Evolutionary conservation across 2,797 vertebrate genomes (phyloP), one percentile per base, ranked within the genome.

Genomic region (Diplodus sargus): DNA sequence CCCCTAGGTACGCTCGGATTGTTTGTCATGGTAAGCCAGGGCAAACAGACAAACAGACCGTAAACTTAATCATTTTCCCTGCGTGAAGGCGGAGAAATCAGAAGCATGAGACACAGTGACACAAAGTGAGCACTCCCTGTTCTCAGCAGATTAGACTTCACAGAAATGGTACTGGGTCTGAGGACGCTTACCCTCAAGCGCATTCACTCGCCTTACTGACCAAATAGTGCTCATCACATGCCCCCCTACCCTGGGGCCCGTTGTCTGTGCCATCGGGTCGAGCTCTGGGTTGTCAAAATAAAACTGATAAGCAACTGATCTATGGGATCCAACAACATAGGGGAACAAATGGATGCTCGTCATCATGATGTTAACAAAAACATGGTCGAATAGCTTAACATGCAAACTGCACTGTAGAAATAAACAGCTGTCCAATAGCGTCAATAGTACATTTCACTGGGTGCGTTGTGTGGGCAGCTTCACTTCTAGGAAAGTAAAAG

Each of bases 151-250:
- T 67, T 63, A 62, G 22, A 48, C 61, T 56, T 75, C 16, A 68
- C 34, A 73, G 42, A 56, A 74, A 71, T 42, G 25, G 63, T 14
- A 64, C 10, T 30, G 8, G 14, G 65, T 79, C 66, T 69, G 48
- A 66, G 72, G 59, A 47, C 39, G 74, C 62, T 77, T 57, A 77
- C 45, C 23, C 69, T 60, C 5, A 72, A 78, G 43, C 54, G 61
- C 72, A 65, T 58, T 76, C 22, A 76, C n/a, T n/a, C n/a, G 70
- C 39, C 52, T 70, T 60, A 34, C 42, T 54, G 68, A 61, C 72
- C 57, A 65, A 71, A 85, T 85, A 61, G 25, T 69, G 66, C 12
- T 60, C 57, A 67, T 70, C 16, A 9, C 34, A 68, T 65, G 65
- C 6, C 22, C 4, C 72, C 47, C 17, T 72, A 15, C 42, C 59